Percentiles rank a stretch among this genome's conserved stretches.
Evolutionary conservation across 2,888 invertebrate genomes (phyloP).

Genomic region (Gryllus longicercus): DNA sequence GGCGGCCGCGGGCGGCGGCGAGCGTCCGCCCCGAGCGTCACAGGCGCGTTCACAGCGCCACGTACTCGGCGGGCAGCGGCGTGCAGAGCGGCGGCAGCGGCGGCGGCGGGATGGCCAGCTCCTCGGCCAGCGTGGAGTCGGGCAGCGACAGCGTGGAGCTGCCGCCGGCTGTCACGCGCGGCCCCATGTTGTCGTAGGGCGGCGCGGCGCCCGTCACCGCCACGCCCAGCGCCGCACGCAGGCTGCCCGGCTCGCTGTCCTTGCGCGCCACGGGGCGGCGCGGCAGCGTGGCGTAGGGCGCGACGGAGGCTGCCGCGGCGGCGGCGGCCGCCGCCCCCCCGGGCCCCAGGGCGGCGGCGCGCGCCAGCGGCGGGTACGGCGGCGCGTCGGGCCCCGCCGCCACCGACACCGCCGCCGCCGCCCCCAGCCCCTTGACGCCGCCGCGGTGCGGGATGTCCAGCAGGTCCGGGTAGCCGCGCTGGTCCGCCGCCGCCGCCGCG

Average conservation of each 20-base stretch:
- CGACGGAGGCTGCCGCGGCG: constrained; percentile 18
- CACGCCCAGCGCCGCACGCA: constrained; percentile 24
- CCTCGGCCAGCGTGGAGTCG: constrained; percentile 52
- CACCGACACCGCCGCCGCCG: constrained; percentile 49
- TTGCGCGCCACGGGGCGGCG: constrained; percentile 45
- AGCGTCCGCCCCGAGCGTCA: no score
- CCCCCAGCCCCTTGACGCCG: background rate
- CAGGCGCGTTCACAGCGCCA: constrained; percentile 40
- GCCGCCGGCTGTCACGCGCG: constrained; percentile 82
- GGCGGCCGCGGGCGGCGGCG: no score
- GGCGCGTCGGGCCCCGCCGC: constrained; percentile 43
- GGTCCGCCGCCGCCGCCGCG: constrained; percentile 38
- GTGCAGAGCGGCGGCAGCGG: constrained; percentile 59
- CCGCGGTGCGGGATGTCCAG: constrained; percentile 63
- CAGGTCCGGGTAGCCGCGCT: constrained; percentile 74
- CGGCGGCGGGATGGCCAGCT: constrained; percentile 48
- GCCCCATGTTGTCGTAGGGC: constrained; percentile 87
- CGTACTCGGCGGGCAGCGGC: constrained; percentile 52
- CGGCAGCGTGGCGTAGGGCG: constrained; percentile 45
- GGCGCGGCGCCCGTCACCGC: constrained; percentile 49
- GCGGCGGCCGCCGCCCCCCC: constrained; percentile 55
- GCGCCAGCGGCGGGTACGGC: constrained; percentile 45
- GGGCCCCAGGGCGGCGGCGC: constrained; percentile 50
- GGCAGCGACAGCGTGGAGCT: constrained; percentile 82
- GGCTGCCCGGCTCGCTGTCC: constrained; percentile 28